Evolutionary conservation across 1,140 invertebrate species (phyloP), one percentile per base, ranked within the genome.

Genomic region (Drosophila sp.): DNA sequence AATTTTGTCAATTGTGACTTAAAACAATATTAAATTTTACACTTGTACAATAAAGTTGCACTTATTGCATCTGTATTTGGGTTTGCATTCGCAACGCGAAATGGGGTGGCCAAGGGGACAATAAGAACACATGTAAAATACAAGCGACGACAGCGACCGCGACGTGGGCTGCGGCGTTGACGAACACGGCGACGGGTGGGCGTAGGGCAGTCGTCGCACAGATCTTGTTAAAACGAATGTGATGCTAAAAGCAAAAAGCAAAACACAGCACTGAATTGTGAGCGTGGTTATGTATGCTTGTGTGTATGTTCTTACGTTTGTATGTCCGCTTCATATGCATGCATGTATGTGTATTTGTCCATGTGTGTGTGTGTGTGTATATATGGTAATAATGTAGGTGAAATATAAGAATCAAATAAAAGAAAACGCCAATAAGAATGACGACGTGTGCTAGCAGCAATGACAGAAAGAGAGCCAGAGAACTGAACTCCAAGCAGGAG

Each of bases 331-430:
- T 38, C 46, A 36, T 64, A 14, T 67, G 53, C 27, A 27, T 59
- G 34, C 50, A 56, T 59, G 32, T 45, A 41, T 76, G 59, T 59
- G 59, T 58, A 61, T 78, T 69, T 71, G 80, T n/a, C n/a, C n/a
- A n/a, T n/a, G n/a, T n/a, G n/a, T n/a, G n/a, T n/a, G 34, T 59
- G 64, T 59, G 32, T 45, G 41, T 76, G 59, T 59, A 54, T 58
- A 61, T 78, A 73, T 71, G 80, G 62, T 73, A 84, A 73, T 56
- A 83, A 83, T 78, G 75, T 75, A 76, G 71, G 64, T 70, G 81
- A 81, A 78, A 78, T 75, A 78, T 78, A 74, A 78, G 75, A 77
- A 74, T 69, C 61, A 78, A 74, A 63, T 75, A 59, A 73, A 67
- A 58, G 53, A 58, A 67, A 73, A 77, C 65, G 70, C 74, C 70